Evolutionary conservation across 2,797 vertebrate species (phyloP), one percentile per base, ranked within the genome.

Genomic region (Aeoliscus strigatus): DNA sequence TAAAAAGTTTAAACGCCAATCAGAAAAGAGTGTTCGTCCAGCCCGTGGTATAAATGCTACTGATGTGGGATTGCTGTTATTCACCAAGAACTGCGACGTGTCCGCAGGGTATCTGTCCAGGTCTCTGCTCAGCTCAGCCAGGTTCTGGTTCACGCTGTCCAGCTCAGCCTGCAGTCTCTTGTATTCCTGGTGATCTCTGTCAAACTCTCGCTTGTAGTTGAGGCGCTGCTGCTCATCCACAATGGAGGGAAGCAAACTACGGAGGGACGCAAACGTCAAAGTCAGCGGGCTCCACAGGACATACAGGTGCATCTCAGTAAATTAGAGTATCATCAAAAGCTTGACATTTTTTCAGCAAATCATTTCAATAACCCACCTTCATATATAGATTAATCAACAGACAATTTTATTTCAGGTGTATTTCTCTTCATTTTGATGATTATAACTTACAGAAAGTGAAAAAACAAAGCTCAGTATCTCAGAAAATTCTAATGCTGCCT

Each of bases 161-260:
- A 91, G 77, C 48, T 90, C 88, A 5, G 68, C 80, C 76, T 93
- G 91, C 38, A 94, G 73, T 28, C 14, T 64, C 36, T 88, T 90
- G 47, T 89, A 93, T 51, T 93, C 89, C 48, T 87, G 84, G 8
- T 92, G 84, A 26, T 88, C 82, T 14, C 14, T 60, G 60, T 95
- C 92, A 71, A 92, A 92, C 31, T 89, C 86, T 12, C 62, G 76
- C 58, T 91, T 93, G 70, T 93, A 89, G 24, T 54, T 56, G 45
- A 89, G 66, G 24, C 89, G 83, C 60, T 90, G 79, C n/a, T 79
- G 66, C 51, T 90, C 89, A 39, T 81, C 85, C 38, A 77, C 50
- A 34, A 91, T 82, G 14, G 86, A 51, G 4, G 81, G 89, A 66
- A 88, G 87, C 56, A 90, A 86, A 44, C 89, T 90, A 63, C 23